phyloP scores from a whole-genome alignment of 2,797 vertebrate species.

The Syngnathus rostellatus region DNA sequence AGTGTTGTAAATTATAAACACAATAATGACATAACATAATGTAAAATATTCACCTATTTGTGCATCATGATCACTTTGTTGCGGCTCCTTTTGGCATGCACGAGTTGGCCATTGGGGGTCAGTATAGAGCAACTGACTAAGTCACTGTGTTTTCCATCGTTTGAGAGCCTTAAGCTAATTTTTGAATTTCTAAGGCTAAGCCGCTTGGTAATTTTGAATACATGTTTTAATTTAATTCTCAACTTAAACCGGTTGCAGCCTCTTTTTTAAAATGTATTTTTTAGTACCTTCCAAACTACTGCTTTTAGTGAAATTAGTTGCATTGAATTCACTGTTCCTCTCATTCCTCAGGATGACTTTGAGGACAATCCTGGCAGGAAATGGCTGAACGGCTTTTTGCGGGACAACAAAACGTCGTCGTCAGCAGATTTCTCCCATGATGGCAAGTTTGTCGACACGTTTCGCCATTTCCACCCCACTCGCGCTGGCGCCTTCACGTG shows the following conservation, averaged over 20 bases:
- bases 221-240: not conserved
- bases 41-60: no score
- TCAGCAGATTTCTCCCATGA: constrained; percentile 7
- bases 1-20: no score
- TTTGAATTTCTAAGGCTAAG: not conserved
- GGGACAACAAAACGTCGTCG: constrained; percentile 6
- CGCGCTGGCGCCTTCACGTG: constrained; percentile 79
- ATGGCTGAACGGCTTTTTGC: constrained; percentile 75
- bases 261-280: not conserved
- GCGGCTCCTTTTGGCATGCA: no score
- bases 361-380: constrained; percentile 78
- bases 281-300: not conserved
- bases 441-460: constrained; percentile 77
- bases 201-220: not conserved
- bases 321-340: not conserved
- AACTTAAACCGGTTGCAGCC: no score
- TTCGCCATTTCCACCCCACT: constrained; percentile 77
- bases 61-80: no score
- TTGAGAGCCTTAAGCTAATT: no score
- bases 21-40: no score
- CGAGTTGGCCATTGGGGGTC: no score
- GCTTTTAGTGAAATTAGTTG: not conserved
- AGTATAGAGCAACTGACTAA: no score
- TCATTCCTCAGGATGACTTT: constrained; percentile 70
- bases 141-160: no score